Evolutionary conservation across 1,140 invertebrate species (phyloP).

Genomic region (Drosophila repletoides): DNA sequence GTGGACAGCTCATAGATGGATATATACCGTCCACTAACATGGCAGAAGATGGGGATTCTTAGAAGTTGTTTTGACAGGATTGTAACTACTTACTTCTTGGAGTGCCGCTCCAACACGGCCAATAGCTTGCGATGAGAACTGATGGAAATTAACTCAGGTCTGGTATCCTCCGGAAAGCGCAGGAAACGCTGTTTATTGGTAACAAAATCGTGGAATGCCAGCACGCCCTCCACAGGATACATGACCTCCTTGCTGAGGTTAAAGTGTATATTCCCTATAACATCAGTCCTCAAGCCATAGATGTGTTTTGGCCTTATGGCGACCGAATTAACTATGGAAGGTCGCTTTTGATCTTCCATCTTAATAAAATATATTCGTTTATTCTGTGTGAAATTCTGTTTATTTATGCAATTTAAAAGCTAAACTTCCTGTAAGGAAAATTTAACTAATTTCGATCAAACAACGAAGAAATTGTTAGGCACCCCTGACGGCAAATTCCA

Average conservation of each 20-base stretch:
- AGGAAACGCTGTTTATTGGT: slow-evolving; percentile 83
- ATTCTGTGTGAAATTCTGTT: neutral
- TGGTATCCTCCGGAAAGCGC: slow-evolving; percentile 67
- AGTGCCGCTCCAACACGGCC: slow-evolving; percentile 65
- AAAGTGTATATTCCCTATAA: slow-evolving; percentile 85
- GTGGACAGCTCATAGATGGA: slow-evolving; percentile 85
- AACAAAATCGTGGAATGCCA: slow-evolving; percentile 85
- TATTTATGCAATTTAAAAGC: slow-evolving; percentile 11
- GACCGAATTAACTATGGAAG: slow-evolving; percentile 42
- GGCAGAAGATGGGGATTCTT: no score
- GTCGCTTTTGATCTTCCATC: slow-evolving; percentile 48
- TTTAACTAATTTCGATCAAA: slow-evolving; percentile 66
- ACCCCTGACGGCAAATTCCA: slow-evolving; percentile 71
- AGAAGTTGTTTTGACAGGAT: no score
- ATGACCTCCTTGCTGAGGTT: slow-evolving; percentile 85
- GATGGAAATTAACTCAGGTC: slow-evolving; percentile 66
- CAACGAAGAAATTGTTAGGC: slow-evolving; percentile 48
- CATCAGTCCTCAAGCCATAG: slow-evolving; percentile 85
- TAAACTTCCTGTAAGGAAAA: slow-evolving; percentile 25
- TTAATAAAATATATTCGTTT: slow-evolving; percentile 54
- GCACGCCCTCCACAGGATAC: slow-evolving; percentile 86
- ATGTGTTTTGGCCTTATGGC: slow-evolving; percentile 84
- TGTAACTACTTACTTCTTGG: slow-evolving; percentile 62
- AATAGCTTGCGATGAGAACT: slow-evolving; percentile 73
- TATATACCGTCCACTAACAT: slow-evolving; percentile 61